Conservation (phyloP, 1,140 invertebrate species). For the Drosophila miranda region DNA sequence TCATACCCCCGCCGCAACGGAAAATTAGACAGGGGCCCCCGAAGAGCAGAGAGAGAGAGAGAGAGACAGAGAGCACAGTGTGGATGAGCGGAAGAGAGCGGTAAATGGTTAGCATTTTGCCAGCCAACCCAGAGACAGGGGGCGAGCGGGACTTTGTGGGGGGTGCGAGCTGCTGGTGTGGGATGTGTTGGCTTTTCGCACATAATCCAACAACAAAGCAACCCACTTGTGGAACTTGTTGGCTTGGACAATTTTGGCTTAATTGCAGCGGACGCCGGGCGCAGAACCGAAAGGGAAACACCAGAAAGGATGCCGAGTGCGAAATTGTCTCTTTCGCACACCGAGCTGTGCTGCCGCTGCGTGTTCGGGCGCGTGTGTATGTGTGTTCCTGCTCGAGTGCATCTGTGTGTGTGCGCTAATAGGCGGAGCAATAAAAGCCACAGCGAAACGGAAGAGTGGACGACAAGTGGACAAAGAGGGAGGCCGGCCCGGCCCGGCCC, state of each 20-base stretch:
- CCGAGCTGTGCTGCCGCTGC: neutral
- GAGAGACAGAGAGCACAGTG: constrained; percentile 1
- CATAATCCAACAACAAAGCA: constrained; percentile 45
- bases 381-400: neutral
- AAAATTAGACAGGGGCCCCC: constrained; percentile 61
- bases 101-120: constrained; percentile 69
- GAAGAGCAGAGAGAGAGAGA: constrained; percentile 11
- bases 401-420: constrained; percentile 59
- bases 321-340: constrained; percentile 20
- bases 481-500: too few relatives aligned
- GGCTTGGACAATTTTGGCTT: constrained; percentile 70
- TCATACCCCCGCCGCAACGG: constrained; percentile 54
- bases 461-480: neutral
- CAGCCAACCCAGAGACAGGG: constrained; percentile 51
- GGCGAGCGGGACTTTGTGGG: neutral
- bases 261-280: constrained; percentile 60
- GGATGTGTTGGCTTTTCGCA: constrained; percentile 58
- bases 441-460: constrained; percentile 19
- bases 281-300: constrained; percentile 18
- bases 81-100: neutral
- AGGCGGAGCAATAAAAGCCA: constrained; percentile 75
- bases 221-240: constrained; percentile 74
- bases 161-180: constrained; percentile 8
- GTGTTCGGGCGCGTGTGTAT: too few relatives aligned
- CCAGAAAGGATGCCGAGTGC: constrained; percentile 47